Evolutionary conservation across 2,888 invertebrate species (phyloP).

Genomic region (Gymnocheta viridis): DNA sequence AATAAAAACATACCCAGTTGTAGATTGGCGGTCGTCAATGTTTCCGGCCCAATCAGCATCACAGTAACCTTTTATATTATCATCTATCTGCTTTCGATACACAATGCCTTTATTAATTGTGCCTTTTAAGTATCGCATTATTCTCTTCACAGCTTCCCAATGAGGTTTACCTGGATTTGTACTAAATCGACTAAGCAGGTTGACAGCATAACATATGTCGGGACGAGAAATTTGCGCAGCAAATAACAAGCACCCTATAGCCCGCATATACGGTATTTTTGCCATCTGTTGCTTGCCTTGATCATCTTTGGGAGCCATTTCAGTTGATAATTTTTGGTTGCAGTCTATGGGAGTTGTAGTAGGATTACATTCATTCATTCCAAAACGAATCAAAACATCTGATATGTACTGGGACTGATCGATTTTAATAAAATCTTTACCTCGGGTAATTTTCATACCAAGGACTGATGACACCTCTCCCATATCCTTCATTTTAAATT

Average conservation of each 20-base stretch:
- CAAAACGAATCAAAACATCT: not conserved
- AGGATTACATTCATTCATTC: not conserved
- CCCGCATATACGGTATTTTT: not conserved
- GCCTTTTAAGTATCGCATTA: not conserved
- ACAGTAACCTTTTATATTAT: conserved; percentile 16
- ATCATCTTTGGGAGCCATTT: not conserved
- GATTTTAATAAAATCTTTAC: not conserved
- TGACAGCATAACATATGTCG: conserved; percentile 4
- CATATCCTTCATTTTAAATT: too few species aligned
- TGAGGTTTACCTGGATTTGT: conserved; percentile 17
- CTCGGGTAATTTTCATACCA: not conserved
- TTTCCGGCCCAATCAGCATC: conserved; percentile 27
- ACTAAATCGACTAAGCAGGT: conserved; percentile 1
- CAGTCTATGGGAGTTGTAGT: not conserved
- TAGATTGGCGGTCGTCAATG: not conserved
- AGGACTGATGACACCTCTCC: not conserved
- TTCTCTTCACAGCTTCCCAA: conserved; percentile 5
- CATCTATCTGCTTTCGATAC: not conserved
- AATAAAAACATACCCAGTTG: not conserved
- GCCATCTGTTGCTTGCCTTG: too few species aligned
- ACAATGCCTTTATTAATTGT: not conserved
- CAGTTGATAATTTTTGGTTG: not conserved
- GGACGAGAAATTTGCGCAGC: not conserved
- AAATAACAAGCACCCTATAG: too few species aligned
- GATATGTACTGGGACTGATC: not conserved